Evolutionary conservation across 2,888 invertebrate genomes (phyloP).

Genomic region (Lagria hirta): DNA sequence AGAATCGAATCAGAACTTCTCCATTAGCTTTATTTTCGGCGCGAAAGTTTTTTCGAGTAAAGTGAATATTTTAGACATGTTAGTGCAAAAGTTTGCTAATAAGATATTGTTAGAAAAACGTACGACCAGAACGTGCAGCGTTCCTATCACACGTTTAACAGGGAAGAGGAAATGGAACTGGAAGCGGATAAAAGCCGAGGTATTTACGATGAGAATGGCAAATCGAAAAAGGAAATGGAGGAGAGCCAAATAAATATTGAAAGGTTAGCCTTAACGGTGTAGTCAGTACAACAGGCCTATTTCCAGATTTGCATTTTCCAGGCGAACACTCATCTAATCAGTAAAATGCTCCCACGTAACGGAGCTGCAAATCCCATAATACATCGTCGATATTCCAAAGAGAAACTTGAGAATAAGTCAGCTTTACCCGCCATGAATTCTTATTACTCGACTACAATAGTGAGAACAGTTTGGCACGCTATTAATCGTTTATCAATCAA

Average conservation of each 20-base stretch:
- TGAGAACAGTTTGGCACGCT: too few species aligned
- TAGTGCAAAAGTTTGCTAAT: slow-evolving; percentile 38
- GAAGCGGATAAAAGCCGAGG: slow-evolving; percentile 36
- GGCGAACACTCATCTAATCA: slow-evolving; percentile 32
- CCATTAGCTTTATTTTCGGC: slow-evolving; percentile 10
- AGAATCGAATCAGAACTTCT: too few species aligned
- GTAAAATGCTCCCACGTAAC: slow-evolving; percentile 18
- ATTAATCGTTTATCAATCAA: too few species aligned
- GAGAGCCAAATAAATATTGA: slow-evolving; percentile 41
- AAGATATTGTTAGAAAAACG: slow-evolving; percentile 42
- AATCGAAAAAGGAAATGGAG: slow-evolving; percentile 40
- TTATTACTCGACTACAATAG: too few species aligned
- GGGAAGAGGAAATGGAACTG: slow-evolving; percentile 36
- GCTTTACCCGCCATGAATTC: slow-evolving; percentile 15
- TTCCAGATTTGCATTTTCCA: slow-evolving; percentile 33
- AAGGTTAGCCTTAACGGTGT: slow-evolving; percentile 33
- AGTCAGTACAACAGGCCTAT: slow-evolving; percentile 22
- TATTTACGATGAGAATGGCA: slow-evolving; percentile 39
- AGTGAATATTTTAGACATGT: slow-evolving; percentile 32
- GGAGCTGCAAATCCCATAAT: slow-evolving; percentile 18
- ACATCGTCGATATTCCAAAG: slow-evolving; percentile 9
- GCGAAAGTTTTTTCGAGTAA: slow-evolving; percentile 10
- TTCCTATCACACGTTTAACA: slow-evolving; percentile 40
- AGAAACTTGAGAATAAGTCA: slow-evolving; percentile 7
- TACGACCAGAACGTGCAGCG: slow-evolving; percentile 37